Base-by-base conservation (phyloP, 1,140 invertebrate species). In the Drosophila funebris region DNA sequence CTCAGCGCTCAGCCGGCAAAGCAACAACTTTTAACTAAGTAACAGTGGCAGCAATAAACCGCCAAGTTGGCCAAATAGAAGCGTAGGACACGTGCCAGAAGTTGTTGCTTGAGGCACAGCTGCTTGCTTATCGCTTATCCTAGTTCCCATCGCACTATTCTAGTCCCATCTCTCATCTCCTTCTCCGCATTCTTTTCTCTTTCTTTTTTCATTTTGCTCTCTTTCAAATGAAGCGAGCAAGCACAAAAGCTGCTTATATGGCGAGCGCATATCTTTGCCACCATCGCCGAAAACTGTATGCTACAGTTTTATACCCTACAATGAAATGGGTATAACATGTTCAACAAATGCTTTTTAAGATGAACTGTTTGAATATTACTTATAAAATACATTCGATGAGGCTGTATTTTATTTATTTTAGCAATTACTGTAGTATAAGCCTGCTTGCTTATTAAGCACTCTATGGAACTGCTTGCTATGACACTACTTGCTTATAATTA, bases 211-310 rank as follows among this genome's bases (percentile, higher is more conserved):
- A 29, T 52, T 50, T 16, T 44, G 31, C 20, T 48, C 31, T 46
- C 14, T 16, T 44, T 37, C 39, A 73, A 73, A 73, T 69, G 58
- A 73, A 68, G 63, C 57, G 68, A 58, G 63, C 58, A 63, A 73
- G 36, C 60, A 77, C 58, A 58, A 73, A 77, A 74, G 74, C 74
- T 56, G 63, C 74, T 77, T 74, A 74, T 54, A 58, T 69, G 71
- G 53, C 29, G 46, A 39, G 53, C 62, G 60, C 57, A 37, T 20
- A 37, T 61, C 11, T 24, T 24, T 46, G 36, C 14, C 7, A 50
- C 31, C 41, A 7, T 16, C 22, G 24, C 44, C 44, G 8, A 48
- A 48, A 48, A 48, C 22, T 48, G 33, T 36, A 24, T 46, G 24
- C 41, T n/a, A 22, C 39, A 20, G 11, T 11, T 22, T 1, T 46